phyloP scores from a whole-genome alignment of 2,797 vertebrate species.

The Alcedo quadribrachys region DNA sequence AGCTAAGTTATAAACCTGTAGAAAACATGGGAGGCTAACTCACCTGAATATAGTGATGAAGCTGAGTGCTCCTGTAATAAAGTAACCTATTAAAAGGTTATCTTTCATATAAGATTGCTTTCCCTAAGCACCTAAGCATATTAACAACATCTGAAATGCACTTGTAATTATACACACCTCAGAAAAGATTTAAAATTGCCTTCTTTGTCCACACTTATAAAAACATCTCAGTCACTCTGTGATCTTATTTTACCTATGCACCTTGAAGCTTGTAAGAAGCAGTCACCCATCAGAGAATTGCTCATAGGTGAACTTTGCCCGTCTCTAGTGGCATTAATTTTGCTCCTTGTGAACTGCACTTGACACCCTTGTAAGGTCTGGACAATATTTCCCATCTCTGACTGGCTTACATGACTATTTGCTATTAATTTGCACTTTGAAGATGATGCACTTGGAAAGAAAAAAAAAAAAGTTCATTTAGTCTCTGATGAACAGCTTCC shows the following conservation, averaged over 20 bases:
- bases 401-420: slow-evolving; percentile 29
- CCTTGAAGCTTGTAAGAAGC: slow-evolving; percentile 49
- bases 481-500: not conserved
- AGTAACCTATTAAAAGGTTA: slow-evolving; percentile 71
- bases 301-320: slow-evolving; percentile 65
- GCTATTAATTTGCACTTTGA: slow-evolving; percentile 49
- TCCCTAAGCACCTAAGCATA: slow-evolving; percentile 73
- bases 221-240: slow-evolving; percentile 51
- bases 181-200: slow-evolving; percentile 67
- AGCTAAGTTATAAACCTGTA: not conserved
- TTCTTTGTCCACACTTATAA: slow-evolving; percentile 64
- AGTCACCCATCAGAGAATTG: slow-evolving; percentile 69
- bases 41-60: not conserved
- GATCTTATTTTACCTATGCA: slow-evolving; percentile 53
- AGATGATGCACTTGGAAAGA: not conserved
- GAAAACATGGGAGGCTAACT: slow-evolving; percentile 16
- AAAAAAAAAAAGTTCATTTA: not conserved
- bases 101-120: slow-evolving; percentile 74
- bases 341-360: slow-evolving; percentile 63
- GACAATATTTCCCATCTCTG: not conserved
- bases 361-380: slow-evolving; percentile 51
- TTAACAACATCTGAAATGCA: slow-evolving; percentile 67
- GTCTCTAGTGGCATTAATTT: slow-evolving; percentile 59
- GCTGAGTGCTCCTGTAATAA: slow-evolving; percentile 45
- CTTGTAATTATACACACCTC: slow-evolving; percentile 73